Percentiles rank a stretch among this genome's conserved stretches.
These are phyloP conservation scores for Mustela lutreola DNA, from an alignment of 2,113 vertebrate genomes.

Conservation along the genomic window DNA sequence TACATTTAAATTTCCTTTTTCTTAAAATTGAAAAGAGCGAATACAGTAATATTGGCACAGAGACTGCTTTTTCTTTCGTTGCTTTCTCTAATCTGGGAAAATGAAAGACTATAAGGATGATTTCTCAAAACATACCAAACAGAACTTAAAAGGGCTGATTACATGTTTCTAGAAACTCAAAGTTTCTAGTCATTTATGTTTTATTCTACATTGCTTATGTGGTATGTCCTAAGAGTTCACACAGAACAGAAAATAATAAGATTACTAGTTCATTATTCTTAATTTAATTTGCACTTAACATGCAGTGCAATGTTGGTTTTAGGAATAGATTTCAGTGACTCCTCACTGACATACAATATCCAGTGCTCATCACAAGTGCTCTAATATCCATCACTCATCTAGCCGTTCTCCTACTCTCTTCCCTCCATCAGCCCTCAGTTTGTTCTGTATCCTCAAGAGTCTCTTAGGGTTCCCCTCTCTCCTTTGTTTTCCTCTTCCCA, in stretches of 20 bases:
- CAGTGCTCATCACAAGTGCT: neutral
- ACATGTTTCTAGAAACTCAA: neutral
- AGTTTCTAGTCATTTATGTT: neutral
- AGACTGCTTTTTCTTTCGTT: neutral
- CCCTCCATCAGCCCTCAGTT: neutral
- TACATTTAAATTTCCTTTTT: neutral
- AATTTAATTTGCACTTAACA: neutral
- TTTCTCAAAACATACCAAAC: conserved; percentile 41
- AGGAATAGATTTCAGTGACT: neutral
- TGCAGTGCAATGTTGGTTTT: neutral
- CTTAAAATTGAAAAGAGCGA: neutral
- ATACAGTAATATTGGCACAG: neutral
- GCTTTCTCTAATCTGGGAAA: conserved; percentile 13
- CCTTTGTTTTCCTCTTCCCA: neutral
- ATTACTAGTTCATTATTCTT: neutral
- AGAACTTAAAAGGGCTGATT: neutral
- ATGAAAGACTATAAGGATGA: neutral
- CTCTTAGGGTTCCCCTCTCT: neutral
- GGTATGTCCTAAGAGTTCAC: neutral
- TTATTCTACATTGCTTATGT: neutral
- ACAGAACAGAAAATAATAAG: neutral
- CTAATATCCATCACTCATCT: neutral
- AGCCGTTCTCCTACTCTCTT: neutral
- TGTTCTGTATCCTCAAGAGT: neutral
- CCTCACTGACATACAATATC: neutral